Evolutionary conservation across 2,888 invertebrate species (phyloP), one percentile per base, ranked within the genome.

Genomic region (Villa cingulata): DNA sequence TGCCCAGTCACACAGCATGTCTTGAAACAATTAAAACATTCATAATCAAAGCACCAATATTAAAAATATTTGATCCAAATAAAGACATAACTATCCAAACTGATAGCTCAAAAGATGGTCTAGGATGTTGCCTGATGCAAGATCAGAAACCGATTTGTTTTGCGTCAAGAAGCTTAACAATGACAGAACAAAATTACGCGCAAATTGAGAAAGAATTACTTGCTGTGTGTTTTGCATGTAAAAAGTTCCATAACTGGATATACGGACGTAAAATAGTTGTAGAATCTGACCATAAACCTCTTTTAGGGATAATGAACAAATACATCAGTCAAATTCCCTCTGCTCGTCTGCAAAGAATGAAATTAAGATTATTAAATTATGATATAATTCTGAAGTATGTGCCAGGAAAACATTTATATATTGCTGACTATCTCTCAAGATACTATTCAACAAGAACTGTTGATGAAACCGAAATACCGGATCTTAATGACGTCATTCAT

Each of bases 101-200:
- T 14, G 50, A 52, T 48, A 41, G 47, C 15, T 53, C 51, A 34
- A 40, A 43, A 16, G 15, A 27, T 34, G 51, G 47, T 9, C 15
- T 51, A 20, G 53, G 51, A 6, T 20, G 46, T 20, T 39, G 41
- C 12, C 38, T 53, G 14, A 16, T 49, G 18, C 51, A 53, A 40
- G 20, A 50, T 9, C 27, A 36, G 10, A 40, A 16, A 15, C 50
- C 48, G 10, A 34, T 53, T 23, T 15, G 54, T 1, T 60, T 57
- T 55, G 53, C 55, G 37, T 59, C 59, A 5, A 48, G 56, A 34
- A 50, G 49, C 20, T 46, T 57, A 38, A 58, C 58, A 27, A 54
- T 54, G 27, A 54, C 53, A 20, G 56, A 61, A 51, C 39, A 19
- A 27, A 51, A 45, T 15, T 52, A 51, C 41, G 47, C 51, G n/a